A percentile compares a stretch with the other conserved stretches of the same genome.
Conservation (phyloP, 1,140 invertebrate genomes). For the Hyposmocoma kahamanoa region DNA sequence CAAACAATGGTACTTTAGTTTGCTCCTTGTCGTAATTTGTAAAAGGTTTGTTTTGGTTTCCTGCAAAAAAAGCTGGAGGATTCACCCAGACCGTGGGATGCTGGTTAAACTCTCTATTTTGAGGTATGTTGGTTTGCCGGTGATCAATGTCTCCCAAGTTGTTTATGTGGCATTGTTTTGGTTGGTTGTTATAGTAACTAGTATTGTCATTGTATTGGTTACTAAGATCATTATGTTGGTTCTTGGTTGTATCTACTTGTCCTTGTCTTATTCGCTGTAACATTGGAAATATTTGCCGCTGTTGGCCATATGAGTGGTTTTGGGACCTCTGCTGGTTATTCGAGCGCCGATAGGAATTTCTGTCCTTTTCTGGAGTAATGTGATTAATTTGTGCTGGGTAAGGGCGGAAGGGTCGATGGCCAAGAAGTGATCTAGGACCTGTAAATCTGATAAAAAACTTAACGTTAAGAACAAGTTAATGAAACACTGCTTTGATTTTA, state of each 20-base stretch:
- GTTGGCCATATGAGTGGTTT: slow-evolving; percentile 20
- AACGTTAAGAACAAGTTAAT: no score
- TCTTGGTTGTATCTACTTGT: no score
- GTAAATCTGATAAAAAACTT: no score
- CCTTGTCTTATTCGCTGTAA: slow-evolving; percentile 14
- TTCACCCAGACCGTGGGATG: slow-evolving; percentile 26
- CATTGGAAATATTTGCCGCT: slow-evolving; percentile 19
- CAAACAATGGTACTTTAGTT: slow-evolving; percentile 25
- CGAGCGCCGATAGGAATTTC: slow-evolving; percentile 26
- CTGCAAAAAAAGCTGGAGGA: slow-evolving; percentile 25
- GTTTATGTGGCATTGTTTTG: slow-evolving; percentile 29
- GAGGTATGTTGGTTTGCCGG: slow-evolving; percentile 11
- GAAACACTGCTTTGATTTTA: no score
- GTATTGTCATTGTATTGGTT: slow-evolving; percentile 20
- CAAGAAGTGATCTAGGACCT: no score
- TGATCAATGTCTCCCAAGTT: slow-evolving; percentile 55
- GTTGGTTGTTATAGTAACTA: slow-evolving; percentile 24
- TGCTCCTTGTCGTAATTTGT: slow-evolving; percentile 19
- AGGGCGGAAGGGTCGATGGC: no score
- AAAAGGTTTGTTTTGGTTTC: slow-evolving; percentile 19
- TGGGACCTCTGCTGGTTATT: slow-evolving; percentile 5
- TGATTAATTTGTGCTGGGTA: no score
- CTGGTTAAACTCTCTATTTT: slow-evolving; percentile 9
- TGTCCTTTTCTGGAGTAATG: no score
- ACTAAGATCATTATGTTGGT: slow-evolving; percentile 13